Base-by-base conservation (phyloP, 2,888 invertebrate species). In the Microchrysa polita region DNA sequence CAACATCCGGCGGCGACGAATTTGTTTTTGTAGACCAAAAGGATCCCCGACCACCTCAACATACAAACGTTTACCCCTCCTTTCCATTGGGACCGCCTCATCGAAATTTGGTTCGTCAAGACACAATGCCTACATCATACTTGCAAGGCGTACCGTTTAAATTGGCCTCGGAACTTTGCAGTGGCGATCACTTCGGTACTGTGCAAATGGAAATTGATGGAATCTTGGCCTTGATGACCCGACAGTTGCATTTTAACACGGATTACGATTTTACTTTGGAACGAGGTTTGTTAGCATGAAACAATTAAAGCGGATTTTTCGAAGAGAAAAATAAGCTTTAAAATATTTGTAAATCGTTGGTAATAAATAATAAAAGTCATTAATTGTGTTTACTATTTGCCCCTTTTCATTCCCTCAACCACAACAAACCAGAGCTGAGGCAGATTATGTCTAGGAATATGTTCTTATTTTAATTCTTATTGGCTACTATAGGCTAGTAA, bases 261-360 rank as follows among this genome's bases (percentile, higher is more conserved):
- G 74, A 74, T 16, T 76, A 76, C 16, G 73, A 76, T 12, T 76
- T 76, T n/a, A 5, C 53, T 1, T 20, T 74, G 5, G 76, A 76
- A 42, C 12, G 76, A 0, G 69, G 57, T 18, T 16, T 74, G 52
- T 34, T 60, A 12, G 67, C 55, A 10, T 67, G 27, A 34, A 7
- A 34, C 27, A 34, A 34, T 7, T 34, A 34, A 34, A 34, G 27
- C 2, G 27, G 27, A n/a, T n/a, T n/a, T n/a, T n/a, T n/a, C n/a
- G n/a, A n/a, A n/a, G n/a, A n/a, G n/a, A n/a, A n/a, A n/a, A n/a
- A n/a, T n/a, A n/a, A n/a, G n/a, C n/a, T n/a, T n/a, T n/a, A n/a
- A n/a, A n/a, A n/a, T n/a, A n/a, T n/a, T n/a, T n/a, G n/a, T n/a
- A n/a, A n/a, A n/a, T n/a, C n/a, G n/a, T n/a, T n/a, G n/a, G n/a